Conservation (phyloP, 2,113 vertebrate genomes). For the Saimiri boliviensis region DNA sequence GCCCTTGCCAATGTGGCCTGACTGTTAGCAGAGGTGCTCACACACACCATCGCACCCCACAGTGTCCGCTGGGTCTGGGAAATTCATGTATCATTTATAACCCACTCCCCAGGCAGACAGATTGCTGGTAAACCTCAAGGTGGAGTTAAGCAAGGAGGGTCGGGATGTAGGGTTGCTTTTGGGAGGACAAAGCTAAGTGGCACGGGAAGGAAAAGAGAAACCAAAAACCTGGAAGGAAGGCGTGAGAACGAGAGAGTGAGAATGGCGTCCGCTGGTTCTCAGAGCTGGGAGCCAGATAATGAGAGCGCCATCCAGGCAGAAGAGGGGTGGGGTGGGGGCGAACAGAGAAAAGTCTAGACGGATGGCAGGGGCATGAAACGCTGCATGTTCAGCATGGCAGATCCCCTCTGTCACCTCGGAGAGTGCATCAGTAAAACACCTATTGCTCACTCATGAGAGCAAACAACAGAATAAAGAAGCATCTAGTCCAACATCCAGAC, state of each 20-base stretch:
- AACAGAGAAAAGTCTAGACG: not conserved
- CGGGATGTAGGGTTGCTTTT: not conserved
- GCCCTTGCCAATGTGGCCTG: not conserved
- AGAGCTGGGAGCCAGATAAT: not conserved
- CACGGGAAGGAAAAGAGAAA: not conserved
- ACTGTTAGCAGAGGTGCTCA: fast-evolving
- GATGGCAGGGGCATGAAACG: not conserved
- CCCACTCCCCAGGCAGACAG: not conserved
- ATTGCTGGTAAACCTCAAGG: not conserved
- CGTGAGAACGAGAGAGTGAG: not conserved
- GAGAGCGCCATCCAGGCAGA: not conserved
- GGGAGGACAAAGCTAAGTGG: not conserved
- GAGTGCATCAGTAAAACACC: not conserved
- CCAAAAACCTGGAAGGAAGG: not conserved
- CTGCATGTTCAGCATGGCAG: too few species aligned
- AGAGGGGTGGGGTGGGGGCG: not conserved
- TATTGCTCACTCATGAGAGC: not conserved
- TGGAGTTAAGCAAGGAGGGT: not conserved
- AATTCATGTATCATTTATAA: not conserved
- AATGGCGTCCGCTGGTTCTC: not conserved
- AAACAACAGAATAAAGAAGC: not conserved
- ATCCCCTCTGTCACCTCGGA: not conserved
- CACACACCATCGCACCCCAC: fast-evolving
- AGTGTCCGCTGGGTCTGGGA: not conserved
- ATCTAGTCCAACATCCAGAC: too few species aligned